phyloP scores from a whole-genome alignment of 1,140 invertebrate species.

The Zaprionus taronus region DNA sequence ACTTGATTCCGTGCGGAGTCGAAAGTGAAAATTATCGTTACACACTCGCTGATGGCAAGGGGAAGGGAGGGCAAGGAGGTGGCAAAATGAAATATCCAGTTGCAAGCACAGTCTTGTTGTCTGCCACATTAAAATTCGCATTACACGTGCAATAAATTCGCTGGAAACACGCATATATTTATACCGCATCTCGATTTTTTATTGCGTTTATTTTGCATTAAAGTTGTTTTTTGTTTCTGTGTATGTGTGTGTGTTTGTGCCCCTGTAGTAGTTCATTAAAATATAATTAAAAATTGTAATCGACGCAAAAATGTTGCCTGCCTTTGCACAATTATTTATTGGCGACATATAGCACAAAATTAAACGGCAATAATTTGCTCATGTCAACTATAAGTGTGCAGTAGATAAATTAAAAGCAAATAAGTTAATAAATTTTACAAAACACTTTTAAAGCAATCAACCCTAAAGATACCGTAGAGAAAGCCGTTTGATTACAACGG shows the following conservation, averaged over 20 bases:
- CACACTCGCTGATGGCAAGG: not conserved
- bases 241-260: constrained; percentile 14
- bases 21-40: constrained; percentile 68
- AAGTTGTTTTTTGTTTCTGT: constrained; percentile 20
- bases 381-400: constrained; percentile 76
- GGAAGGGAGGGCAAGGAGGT: not conserved
- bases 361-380: constrained; percentile 79
- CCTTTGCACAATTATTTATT: constrained; percentile 81
- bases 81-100: constrained; percentile 29
- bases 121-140: constrained; percentile 44
- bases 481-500: too few relatives aligned
- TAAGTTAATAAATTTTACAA: constrained; percentile 65
- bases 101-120: constrained; percentile 7
- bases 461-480: too few relatives aligned
- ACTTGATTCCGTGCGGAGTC: constrained; percentile 1
- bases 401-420: constrained; percentile 78
- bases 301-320: constrained; percentile 74
- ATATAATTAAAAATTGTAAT: constrained; percentile 82
- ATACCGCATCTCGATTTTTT: constrained; percentile 29
- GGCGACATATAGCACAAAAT: constrained; percentile 73
- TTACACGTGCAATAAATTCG: constrained; percentile 78
- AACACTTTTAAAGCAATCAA: constrained; percentile 35
- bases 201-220: constrained; percentile 10
- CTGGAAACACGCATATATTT: constrained; percentile 71
- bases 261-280: constrained; percentile 76